Evolutionary conservation across 2,888 invertebrate genomes (phyloP).

Genomic region (Empis stercorea): DNA sequence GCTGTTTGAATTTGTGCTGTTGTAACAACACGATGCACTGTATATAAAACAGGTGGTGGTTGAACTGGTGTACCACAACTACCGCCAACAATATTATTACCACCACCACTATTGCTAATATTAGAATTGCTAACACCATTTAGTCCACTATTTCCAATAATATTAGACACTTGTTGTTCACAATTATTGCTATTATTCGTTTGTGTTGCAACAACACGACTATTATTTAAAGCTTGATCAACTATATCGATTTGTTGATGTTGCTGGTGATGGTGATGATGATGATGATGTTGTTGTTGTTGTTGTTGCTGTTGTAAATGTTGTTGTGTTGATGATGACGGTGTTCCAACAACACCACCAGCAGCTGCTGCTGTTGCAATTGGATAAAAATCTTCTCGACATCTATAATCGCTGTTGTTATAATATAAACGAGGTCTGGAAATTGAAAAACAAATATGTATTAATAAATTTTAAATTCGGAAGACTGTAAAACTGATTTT

Average conservation of each 20-base stretch:
- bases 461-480: no score
- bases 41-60: conserved; percentile 31
- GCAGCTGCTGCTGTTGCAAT: conserved; percentile 16
- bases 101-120: conserved; percentile 12
- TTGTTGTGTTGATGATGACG: conserved; percentile 17
- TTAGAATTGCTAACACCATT: not conserved
- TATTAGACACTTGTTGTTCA: conserved; percentile 14
- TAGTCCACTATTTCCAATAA: not conserved
- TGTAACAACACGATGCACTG: conserved; percentile 35
- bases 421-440: conserved; percentile 32
- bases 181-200: conserved; percentile 22
- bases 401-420: conserved; percentile 30
- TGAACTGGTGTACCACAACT: conserved; percentile 17
- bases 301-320: conserved; percentile 16
- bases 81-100: conserved; percentile 17
- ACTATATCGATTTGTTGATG: conserved; percentile 19
- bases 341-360: conserved; percentile 17
- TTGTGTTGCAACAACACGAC: conserved; percentile 28
- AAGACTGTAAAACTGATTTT: no score
- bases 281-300: conserved; percentile 15
- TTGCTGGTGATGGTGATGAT: conserved; percentile 12
- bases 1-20: conserved; percentile 36
- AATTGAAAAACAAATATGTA: conserved; percentile 5
- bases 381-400: conserved; percentile 31
- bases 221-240: conserved; percentile 23